Evolutionary conservation across 2,888 invertebrate genomes (phyloP).

Genomic region (Eucera pruinosa): DNA sequence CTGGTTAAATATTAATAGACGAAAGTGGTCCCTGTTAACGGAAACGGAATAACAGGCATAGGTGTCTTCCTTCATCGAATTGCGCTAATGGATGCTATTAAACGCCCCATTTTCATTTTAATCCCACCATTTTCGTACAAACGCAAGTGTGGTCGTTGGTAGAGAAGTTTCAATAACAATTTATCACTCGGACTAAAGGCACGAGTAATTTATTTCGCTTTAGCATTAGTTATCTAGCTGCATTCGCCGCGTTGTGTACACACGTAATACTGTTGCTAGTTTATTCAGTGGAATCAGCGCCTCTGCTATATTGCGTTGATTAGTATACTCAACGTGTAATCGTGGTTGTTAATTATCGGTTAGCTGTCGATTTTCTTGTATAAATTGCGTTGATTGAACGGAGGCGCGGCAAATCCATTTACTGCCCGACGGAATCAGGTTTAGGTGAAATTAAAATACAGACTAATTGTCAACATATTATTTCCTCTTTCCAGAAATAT

Average conservation of each 20-base stretch:
- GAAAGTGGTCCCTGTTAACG: constrained; percentile 8
- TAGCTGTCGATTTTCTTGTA: constrained; percentile 67
- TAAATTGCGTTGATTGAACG: constrained; percentile 63
- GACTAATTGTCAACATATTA: constrained; percentile 18
- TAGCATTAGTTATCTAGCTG: constrained; percentile 30
- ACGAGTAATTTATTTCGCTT: constrained; percentile 52
- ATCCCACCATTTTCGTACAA: neutral
- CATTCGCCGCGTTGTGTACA: constrained; percentile 14
- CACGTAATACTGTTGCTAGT: constrained; percentile 34
- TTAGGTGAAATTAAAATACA: constrained; percentile 36
- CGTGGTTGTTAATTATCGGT: constrained; percentile 66
- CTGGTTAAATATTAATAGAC: constrained; percentile 42
- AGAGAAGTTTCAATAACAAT: constrained; percentile 37
- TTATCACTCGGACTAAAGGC: constrained; percentile 35
- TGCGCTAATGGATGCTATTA: neutral
- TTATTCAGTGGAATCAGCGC: constrained; percentile 51
- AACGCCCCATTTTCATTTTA: no score
- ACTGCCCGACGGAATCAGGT: constrained; percentile 22
- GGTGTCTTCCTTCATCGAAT: neutral
- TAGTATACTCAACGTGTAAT: constrained; percentile 60
- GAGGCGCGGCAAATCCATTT: constrained; percentile 47
- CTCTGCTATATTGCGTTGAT: constrained; percentile 52
- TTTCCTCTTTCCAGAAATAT: neutral
- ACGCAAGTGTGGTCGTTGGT: neutral
- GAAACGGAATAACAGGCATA: neutral